Conservation (phyloP, 2,797 vertebrate genomes). For the Petrocephalus sullivani region DNA sequence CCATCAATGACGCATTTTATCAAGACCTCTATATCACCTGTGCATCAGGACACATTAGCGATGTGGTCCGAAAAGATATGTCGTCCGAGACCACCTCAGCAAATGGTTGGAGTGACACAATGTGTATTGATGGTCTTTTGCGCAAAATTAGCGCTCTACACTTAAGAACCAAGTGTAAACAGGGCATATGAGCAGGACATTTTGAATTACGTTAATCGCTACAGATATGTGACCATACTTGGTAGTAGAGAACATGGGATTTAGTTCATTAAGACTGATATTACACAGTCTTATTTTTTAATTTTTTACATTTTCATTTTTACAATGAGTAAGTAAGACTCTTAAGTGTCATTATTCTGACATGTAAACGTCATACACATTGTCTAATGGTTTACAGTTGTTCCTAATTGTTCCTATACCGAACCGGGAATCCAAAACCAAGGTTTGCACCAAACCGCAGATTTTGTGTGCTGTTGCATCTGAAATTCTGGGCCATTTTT, state of each 20-base stretch:
- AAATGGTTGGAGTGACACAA: neutral
- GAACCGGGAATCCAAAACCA: neutral
- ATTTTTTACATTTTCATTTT: neutral
- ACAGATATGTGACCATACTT: neutral
- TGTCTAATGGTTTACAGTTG: neutral
- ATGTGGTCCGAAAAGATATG: no score
- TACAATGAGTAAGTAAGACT: neutral
- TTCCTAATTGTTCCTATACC: neutral
- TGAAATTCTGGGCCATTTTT: neutral
- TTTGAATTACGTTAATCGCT: neutral
- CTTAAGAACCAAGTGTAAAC: neutral
- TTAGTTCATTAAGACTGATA: neutral
- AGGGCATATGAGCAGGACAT: neutral
- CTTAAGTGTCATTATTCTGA: neutral
- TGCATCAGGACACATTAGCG: no score
- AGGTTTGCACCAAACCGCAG: neutral
- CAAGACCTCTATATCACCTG: no score
- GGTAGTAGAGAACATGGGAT: neutral
- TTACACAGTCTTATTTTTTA: neutral
- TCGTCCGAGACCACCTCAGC: neutral
- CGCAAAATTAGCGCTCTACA: neutral
- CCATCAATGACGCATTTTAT: no score
- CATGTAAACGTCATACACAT: neutral
- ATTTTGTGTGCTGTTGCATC: neutral
- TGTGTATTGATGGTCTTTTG: neutral